Evolutionary conservation across 2,888 invertebrate genomes (phyloP).

Genomic region (Endotricha flammealis): DNA sequence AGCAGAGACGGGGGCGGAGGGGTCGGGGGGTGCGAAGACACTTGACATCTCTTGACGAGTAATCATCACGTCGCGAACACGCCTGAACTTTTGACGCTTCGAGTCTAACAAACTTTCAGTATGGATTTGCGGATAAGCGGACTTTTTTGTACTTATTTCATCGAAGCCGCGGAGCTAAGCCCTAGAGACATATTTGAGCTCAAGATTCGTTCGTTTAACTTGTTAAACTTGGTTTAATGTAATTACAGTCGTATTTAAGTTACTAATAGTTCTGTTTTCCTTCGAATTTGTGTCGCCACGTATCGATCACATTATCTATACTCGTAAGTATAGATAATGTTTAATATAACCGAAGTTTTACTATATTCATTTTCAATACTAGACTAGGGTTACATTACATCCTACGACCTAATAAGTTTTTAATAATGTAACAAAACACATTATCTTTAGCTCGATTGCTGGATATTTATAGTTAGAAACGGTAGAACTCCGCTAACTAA

Average conservation of each 20-base stretch:
- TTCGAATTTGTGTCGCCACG: too few relatives aligned
- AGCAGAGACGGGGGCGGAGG: constrained; percentile 24
- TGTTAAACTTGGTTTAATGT: constrained; percentile 6
- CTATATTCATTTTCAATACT: too few relatives aligned
- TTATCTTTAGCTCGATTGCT: too few relatives aligned
- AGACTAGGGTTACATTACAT: too few relatives aligned
- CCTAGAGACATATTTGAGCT: constrained; percentile 26
- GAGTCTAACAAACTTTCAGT: constrained; percentile 31
- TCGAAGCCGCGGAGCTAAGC: constrained; percentile 24
- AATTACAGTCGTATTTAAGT: constrained; percentile 4
- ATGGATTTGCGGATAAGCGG: constrained; percentile 30
- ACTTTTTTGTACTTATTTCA: constrained; percentile 28
- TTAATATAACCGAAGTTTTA: too few relatives aligned
- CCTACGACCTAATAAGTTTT: too few relatives aligned
- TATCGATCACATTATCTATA: too few relatives aligned
- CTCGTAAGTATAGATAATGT: too few relatives aligned
- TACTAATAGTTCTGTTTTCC: background rate
- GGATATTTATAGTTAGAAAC: too few relatives aligned
- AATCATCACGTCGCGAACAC: constrained; percentile 58
- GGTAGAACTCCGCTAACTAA: too few relatives aligned
- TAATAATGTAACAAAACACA: too few relatives aligned
- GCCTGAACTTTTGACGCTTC: constrained; percentile 36
- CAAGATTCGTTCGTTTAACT: constrained; percentile 6
- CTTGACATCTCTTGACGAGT: constrained; percentile 43
- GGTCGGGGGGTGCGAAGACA: constrained; percentile 24